Conservation (phyloP, 2,113 vertebrate species). For the Pithys albifrons region DNA sequence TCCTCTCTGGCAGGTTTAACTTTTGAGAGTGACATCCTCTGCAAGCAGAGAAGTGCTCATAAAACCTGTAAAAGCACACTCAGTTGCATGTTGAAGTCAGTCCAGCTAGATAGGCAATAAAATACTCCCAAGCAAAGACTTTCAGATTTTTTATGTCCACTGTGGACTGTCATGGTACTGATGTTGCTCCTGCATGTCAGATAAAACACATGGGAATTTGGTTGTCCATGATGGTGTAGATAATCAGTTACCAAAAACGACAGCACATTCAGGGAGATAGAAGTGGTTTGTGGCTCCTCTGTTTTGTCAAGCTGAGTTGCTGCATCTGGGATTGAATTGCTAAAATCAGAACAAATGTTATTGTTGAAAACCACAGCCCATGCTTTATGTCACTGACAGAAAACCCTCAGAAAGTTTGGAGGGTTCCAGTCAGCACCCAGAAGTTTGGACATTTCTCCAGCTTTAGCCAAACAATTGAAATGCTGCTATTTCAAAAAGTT, state of each 20-base stretch:
- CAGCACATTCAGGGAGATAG: background rate
- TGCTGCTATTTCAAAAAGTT: background rate
- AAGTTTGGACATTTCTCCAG: background rate
- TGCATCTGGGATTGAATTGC: slow-evolving; percentile 40
- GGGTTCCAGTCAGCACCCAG: slow-evolving; percentile 45
- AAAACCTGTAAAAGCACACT: background rate
- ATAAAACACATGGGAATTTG: background rate
- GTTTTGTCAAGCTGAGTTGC: slow-evolving; percentile 16
- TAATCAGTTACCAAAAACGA: background rate
- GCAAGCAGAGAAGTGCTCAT: background rate
- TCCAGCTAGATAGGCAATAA: background rate
- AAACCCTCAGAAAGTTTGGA: slow-evolving; percentile 49
- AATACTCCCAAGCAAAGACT: background rate
- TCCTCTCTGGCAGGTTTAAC: background rate
- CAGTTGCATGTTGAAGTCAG: background rate
- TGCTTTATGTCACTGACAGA: slow-evolving; percentile 29
- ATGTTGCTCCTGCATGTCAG: background rate
- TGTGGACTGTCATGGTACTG: background rate
- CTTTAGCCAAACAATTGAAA: background rate
- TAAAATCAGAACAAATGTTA: slow-evolving; percentile 57
- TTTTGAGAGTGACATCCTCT: background rate
- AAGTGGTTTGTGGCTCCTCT: slow-evolving; percentile 36
- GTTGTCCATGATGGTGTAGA: background rate
- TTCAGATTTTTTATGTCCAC: background rate
- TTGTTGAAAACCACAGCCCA: slow-evolving; percentile 59